A percentile compares a stretch with the other conserved stretches of the same genome.
These are phyloP conservation scores for Microhierax caerulescens DNA, from an alignment of 2,797 vertebrate species.

Conservation along the genomic window DNA sequence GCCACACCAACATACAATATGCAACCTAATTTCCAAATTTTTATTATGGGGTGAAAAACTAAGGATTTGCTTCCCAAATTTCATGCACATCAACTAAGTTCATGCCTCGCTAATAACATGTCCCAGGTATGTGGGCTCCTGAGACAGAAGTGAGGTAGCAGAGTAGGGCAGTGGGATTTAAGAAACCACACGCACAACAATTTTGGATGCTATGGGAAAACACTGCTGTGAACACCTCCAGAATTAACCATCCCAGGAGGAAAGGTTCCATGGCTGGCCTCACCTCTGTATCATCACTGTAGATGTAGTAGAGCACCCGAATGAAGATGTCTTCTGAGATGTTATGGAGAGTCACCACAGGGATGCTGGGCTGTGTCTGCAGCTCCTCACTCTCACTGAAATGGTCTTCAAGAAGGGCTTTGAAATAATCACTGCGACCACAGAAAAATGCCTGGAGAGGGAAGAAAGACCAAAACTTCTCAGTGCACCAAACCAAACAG, in stretches of 20 bases:
- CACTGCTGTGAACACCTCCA: neutral
- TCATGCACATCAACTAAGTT: neutral
- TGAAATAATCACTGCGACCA: slow-evolving; percentile 96
- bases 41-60: neutral
- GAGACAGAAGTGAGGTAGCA: neutral
- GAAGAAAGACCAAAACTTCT: neutral
- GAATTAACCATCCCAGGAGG: neutral
- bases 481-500: neutral
- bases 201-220: neutral
- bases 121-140: neutral
- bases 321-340: slow-evolving; percentile 90
- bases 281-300: slow-evolving; percentile 92
- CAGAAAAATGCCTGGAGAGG: slow-evolving; percentile 91
- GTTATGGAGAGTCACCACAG: slow-evolving; percentile 88
- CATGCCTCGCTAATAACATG: neutral
- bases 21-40: neutral
- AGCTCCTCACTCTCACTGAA: slow-evolving; percentile 90
- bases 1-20: accelerated
- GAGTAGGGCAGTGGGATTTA: neutral
- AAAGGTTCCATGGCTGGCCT: neutral
- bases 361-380: slow-evolving; percentile 85
- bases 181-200: neutral
- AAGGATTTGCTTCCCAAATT: neutral
- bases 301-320: slow-evolving; percentile 91
- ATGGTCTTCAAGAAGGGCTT: slow-evolving; percentile 92